These are phyloP conservation scores for Polia nebulosa DNA, from an alignment of 2,888 invertebrate genomes.

Conservation along the genomic window DNA sequence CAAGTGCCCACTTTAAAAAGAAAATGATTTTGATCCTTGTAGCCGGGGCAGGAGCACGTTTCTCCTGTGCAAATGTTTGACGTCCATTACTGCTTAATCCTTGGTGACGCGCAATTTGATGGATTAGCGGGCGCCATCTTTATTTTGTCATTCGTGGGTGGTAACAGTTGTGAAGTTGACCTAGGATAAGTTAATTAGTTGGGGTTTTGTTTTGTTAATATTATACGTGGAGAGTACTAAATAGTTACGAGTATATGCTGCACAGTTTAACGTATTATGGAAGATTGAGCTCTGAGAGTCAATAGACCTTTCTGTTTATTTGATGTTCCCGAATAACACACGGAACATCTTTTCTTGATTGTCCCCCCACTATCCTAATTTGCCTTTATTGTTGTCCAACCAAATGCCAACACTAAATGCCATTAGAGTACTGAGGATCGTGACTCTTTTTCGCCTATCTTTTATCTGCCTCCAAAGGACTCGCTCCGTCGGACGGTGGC, in stretches of 20 bases:
- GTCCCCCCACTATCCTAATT: too few species aligned
- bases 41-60: constrained; percentile 79
- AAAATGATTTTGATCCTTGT: constrained; percentile 81
- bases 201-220: constrained; percentile 22
- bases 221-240: neutral
- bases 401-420: too few species aligned
- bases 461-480: too few species aligned
- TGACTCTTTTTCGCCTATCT: too few species aligned
- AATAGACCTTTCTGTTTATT: neutral
- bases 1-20: constrained; percentile 70
- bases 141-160: constrained; percentile 42
- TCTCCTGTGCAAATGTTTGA: constrained; percentile 79
- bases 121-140: constrained; percentile 76
- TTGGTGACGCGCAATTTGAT: constrained; percentile 71
- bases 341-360: too few species aligned
- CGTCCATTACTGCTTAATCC: constrained; percentile 86
- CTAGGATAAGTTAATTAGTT: constrained; percentile 36
- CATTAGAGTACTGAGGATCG: too few species aligned
- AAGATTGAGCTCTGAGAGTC: neutral
- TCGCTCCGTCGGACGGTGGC: too few species aligned
- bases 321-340: too few species aligned
- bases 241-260: neutral
- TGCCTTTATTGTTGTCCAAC: too few species aligned
- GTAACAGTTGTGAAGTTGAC: constrained; percentile 42
- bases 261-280: neutral